These are phyloP conservation scores for Pelochelys cantorii DNA, from an alignment of 2,797 vertebrate genomes.

Conservation along the genomic window DNA sequence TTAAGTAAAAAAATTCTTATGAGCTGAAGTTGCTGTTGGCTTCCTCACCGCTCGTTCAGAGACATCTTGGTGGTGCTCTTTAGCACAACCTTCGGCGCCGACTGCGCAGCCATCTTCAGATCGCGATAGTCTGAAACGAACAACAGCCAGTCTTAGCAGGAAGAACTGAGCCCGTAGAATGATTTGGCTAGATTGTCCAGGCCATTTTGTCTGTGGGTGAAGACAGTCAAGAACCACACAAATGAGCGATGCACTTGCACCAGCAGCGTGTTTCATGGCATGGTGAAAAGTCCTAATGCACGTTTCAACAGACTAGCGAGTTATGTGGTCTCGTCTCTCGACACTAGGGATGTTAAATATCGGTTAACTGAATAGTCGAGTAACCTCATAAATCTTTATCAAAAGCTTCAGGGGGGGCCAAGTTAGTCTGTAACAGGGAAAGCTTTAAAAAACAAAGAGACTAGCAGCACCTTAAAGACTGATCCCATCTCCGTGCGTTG, in stretches of 20 bases:
- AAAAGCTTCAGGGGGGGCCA: no score
- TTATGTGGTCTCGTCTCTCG: neutral
- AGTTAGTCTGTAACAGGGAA: no score
- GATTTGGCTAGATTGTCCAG: rapidly evolving
- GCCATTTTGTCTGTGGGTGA: rapidly evolving
- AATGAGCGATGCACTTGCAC: rapidly evolving
- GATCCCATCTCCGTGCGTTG: no score
- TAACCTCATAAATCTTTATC: no score
- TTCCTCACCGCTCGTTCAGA: constrained; percentile 99
- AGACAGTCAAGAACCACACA: rapidly evolving
- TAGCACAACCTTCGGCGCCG: constrained; percentile 98
- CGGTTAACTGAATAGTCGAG: no score
- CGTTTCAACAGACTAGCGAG: neutral
- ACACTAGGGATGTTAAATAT: no score
- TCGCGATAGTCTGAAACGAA: constrained; percentile 79
- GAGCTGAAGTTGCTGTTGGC: constrained; percentile 85
- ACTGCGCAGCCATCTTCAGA: constrained; percentile 92
- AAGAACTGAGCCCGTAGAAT: rapidly evolving
- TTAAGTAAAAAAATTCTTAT: constrained; percentile 79
- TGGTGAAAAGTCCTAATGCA: rapidly evolving
- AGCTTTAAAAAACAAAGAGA: no score
- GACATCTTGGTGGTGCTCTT: constrained; percentile 99
- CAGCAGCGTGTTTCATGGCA: rapidly evolving
- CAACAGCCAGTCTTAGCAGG: neutral
- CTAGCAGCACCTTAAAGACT: no score